Evolutionary conservation across 2,113 vertebrate genomes (phyloP).

Genomic region (Emydocephalus ijimae): DNA sequence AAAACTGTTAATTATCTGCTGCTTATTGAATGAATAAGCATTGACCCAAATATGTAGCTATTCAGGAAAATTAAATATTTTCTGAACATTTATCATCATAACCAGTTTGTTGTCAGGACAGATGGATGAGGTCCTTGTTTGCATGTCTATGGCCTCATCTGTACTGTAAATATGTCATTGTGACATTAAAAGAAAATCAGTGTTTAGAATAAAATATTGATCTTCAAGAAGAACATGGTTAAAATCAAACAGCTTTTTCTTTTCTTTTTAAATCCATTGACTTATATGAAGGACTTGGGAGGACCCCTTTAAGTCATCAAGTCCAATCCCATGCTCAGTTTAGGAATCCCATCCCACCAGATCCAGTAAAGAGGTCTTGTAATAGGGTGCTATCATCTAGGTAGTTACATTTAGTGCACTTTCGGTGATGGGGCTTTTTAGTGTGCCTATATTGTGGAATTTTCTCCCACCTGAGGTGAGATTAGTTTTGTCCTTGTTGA

Average conservation of each 20-base stretch:
- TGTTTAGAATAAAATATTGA: constrained; percentile 4
- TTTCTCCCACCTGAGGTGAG: background rate
- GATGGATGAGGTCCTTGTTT: constrained; percentile 28
- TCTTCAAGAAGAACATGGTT: background rate
- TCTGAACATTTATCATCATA: constrained; percentile 36
- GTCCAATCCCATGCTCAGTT: background rate
- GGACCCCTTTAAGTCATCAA: background rate
- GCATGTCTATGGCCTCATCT: background rate
- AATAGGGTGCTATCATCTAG: background rate
- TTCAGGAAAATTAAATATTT: constrained; percentile 44
- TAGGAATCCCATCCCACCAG: background rate
- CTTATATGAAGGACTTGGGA: background rate
- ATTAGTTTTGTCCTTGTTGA: background rate
- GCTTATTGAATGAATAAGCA: constrained; percentile 32
- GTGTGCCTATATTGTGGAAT: background rate
- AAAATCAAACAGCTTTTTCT: background rate
- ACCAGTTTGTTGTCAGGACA: constrained; percentile 24
- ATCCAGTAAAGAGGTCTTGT: background rate
- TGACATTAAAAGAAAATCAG: background rate
- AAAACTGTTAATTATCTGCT: constrained; percentile 47
- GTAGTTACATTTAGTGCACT: background rate
- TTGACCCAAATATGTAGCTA: constrained; percentile 48
- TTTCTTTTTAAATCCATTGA: background rate
- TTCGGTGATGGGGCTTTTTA: background rate
- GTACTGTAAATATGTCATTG: constrained; percentile 20